phyloP scores from a whole-genome alignment of 2,888 invertebrate species.

The Therioaphis trifolii region DNA sequence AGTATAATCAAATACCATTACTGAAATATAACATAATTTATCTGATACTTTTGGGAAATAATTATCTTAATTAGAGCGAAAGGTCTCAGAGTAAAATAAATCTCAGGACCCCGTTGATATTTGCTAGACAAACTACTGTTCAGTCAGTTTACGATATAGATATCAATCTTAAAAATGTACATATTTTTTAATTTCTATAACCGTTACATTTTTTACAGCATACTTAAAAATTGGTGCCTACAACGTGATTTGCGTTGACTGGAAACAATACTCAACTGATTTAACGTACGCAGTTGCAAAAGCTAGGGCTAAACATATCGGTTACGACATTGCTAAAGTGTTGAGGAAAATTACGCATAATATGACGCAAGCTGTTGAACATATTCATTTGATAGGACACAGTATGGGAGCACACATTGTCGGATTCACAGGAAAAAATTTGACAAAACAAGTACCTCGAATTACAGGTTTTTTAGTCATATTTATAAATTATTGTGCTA shows the following conservation, averaged over 20 bases:
- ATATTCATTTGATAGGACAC: conserved; percentile 46
- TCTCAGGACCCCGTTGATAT: no score
- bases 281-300: neutral
- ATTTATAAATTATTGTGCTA: neutral
- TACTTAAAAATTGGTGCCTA: neutral
- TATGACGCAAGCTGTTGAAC: neutral
- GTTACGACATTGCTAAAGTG: conserved; percentile 22
- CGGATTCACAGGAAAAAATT: conserved; percentile 23
- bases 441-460: conserved; percentile 11
- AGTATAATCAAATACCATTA: no score
- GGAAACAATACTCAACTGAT: conserved; percentile 1
- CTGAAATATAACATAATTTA: no score
- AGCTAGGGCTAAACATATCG: neutral
- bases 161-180: no score
- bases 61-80: no score
- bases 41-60: no score
- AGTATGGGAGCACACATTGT: conserved; percentile 47
- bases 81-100: no score
- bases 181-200: no score
- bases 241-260: conserved; percentile 53
- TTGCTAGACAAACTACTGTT: no score
- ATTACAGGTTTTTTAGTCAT: conserved; percentile 23
- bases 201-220: neutral
- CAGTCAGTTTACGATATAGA: no score
- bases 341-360: neutral